Evolutionary conservation across 2,113 vertebrate genomes (phyloP).

Genomic region (Lota lota): DNA sequence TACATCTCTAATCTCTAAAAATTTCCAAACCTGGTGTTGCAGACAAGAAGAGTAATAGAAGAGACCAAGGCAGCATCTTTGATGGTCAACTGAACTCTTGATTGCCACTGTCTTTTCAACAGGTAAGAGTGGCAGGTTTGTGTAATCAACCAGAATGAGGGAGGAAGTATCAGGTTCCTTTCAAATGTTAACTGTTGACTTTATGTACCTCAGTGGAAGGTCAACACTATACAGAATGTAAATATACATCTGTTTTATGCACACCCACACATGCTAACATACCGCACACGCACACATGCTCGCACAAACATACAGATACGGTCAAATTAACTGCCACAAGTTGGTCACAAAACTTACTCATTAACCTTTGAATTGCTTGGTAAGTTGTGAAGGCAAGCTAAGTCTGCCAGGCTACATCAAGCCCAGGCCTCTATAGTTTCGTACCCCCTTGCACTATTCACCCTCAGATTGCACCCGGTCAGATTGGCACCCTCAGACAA

Average conservation of each 20-base stretch:
- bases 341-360: too few species aligned
- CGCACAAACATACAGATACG: background rate
- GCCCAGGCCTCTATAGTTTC: too few species aligned
- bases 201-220: background rate
- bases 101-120: background rate
- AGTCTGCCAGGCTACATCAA: too few species aligned
- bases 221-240: background rate
- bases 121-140: background rate
- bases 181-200: background rate
- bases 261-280: background rate
- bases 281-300: background rate
- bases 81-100: background rate
- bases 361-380: too few species aligned
- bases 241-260: too few species aligned
- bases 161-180: background rate
- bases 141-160: background rate
- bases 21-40: constrained; percentile 32
- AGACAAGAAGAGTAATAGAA: constrained; percentile 13
- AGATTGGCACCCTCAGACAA: constrained; percentile 33
- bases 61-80: constrained; percentile 28
- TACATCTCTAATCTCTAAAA: too few species aligned
- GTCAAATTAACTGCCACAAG: too few species aligned
- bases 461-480: background rate
- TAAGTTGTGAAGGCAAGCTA: too few species aligned
- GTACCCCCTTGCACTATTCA: too few species aligned